Evolutionary conservation across 2,797 vertebrate species (phyloP).

Genomic region (Chelonia mydas): DNA sequence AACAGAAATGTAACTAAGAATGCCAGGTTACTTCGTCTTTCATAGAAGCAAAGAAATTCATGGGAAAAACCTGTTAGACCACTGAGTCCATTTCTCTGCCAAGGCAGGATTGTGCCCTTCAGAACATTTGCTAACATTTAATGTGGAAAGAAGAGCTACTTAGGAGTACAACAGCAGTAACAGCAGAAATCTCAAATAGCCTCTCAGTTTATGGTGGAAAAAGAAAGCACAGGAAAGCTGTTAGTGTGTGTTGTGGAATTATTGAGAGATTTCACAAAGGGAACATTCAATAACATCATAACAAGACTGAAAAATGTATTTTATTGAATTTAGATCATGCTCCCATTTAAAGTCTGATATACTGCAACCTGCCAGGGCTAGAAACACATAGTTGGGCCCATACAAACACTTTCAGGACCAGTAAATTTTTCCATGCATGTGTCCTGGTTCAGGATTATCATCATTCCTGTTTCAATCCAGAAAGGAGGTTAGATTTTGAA

Average conservation of each 20-base stretch:
- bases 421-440: not conserved
- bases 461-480: not conserved
- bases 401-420: not conserved
- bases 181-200: not conserved
- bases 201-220: not conserved
- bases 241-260: not conserved
- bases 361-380: not conserved
- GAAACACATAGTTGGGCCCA: not conserved
- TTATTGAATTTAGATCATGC: not conserved
- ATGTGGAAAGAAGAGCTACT: not conserved
- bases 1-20: not conserved
- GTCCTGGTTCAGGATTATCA: not conserved
- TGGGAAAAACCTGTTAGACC: not conserved
- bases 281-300: not conserved
- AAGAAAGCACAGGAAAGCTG: not conserved
- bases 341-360: not conserved
- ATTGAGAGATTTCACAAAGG: not conserved
- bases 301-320: not conserved
- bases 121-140: not conserved
- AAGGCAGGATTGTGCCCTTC: not conserved
- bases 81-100: not conserved
- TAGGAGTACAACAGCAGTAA: not conserved
- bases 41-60: not conserved
- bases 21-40: not conserved
- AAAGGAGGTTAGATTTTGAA: not conserved